Evolutionary conservation across 2,113 vertebrate genomes (phyloP).

Genomic region (Vulpes vulpes): DNA sequence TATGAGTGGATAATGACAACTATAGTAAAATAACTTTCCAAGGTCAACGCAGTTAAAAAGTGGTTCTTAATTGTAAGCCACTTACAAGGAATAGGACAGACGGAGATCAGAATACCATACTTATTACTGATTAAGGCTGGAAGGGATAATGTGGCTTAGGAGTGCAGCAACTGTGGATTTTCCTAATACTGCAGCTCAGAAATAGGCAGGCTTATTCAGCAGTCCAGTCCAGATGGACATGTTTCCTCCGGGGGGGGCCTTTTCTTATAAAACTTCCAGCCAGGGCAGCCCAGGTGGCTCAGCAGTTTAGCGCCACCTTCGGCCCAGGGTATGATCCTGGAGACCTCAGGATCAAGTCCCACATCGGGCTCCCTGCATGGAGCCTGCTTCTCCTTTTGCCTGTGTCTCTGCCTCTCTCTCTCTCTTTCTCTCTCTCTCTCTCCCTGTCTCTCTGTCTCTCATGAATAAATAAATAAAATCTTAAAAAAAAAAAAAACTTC

Average conservation of each 20-base stretch:
- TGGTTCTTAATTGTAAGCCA: background rate
- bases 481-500: background rate
- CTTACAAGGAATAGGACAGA: constrained; percentile 47
- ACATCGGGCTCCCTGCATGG: too few species aligned
- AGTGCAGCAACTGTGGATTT: background rate
- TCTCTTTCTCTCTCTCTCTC: too few species aligned
- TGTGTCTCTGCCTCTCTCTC: too few species aligned
- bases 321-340: too few species aligned
- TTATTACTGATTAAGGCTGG: constrained; percentile 2
- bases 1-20: background rate
- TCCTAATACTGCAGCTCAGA: background rate
- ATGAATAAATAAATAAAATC: too few species aligned
- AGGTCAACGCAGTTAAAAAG: background rate
- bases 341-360: too few species aligned
- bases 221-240: background rate
- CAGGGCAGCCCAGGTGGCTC: too few species aligned
- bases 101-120: background rate
- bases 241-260: background rate
- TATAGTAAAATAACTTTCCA: background rate
- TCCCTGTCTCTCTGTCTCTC: too few species aligned
- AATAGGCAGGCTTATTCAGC: background rate
- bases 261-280: background rate
- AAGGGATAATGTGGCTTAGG: background rate
- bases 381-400: too few species aligned
- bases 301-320: too few species aligned